Evolutionary conservation across 2,797 vertebrate species (phyloP).

Genomic region (Coregonus suidteri): DNA sequence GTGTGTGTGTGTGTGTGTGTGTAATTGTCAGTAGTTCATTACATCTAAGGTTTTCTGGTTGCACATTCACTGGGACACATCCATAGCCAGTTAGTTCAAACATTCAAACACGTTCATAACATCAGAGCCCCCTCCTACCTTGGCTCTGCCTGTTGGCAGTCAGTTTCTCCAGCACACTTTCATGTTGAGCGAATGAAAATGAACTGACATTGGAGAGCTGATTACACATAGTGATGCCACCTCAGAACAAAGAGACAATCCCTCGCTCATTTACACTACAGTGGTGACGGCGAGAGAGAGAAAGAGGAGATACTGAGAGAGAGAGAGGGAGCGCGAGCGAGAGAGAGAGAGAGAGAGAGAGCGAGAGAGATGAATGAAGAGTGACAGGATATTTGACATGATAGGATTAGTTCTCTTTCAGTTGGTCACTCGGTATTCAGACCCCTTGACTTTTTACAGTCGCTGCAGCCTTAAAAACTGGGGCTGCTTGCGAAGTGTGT

Average conservation of each 20-base stretch:
- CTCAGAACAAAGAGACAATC: background rate
- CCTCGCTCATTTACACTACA: background rate
- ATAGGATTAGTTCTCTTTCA: no score
- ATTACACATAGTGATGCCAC: constrained; percentile 3
- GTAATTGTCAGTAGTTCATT: background rate
- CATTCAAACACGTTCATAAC: background rate
- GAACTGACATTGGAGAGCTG: background rate
- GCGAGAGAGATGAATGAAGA: background rate
- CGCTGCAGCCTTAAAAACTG: no score
- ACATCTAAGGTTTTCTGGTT: background rate
- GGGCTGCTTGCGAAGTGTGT: no score
- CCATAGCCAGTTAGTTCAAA: background rate
- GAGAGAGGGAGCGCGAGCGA: background rate
- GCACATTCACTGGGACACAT: background rate
- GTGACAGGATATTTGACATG: background rate
- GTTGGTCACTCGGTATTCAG: no score
- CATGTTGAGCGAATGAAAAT: constrained; percentile 4
- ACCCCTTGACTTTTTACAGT: no score
- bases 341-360: background rate
- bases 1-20: background rate
- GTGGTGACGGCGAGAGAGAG: background rate
- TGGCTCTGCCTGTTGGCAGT: background rate
- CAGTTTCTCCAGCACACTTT: background rate
- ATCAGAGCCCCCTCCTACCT: background rate
- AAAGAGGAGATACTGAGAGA: no score